Percentiles rank a stretch among this genome's conserved stretches.
phyloP scores from a whole-genome alignment of 2,888 invertebrate species.

The Laspeyria flexula region DNA sequence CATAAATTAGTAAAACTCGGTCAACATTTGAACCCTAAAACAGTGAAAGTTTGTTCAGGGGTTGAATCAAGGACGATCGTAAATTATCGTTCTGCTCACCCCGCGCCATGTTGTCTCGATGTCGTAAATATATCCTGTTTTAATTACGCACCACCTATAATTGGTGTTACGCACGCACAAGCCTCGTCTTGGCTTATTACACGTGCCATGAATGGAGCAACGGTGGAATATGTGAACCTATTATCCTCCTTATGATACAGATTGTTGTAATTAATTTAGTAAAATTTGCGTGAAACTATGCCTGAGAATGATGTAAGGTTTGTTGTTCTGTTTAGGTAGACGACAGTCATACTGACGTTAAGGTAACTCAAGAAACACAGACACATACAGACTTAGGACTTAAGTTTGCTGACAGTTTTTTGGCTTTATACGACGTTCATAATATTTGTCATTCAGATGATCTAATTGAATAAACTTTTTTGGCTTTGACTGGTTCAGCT shows the following conservation, averaged over 20 bases:
- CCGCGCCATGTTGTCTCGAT: slow-evolving; percentile 77
- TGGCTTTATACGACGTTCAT: too few species aligned
- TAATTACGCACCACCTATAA: slow-evolving; percentile 78
- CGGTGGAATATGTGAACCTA: slow-evolving; percentile 17
- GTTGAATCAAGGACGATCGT: slow-evolving; percentile 78
- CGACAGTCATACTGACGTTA: background rate
- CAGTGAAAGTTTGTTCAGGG: slow-evolving; percentile 57
- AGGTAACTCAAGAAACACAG: too few species aligned
- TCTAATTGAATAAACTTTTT: too few species aligned
- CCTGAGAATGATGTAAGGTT: background rate
- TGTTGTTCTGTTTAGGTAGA: background rate
- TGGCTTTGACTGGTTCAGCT: too few species aligned
- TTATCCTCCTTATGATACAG: slow-evolving; percentile 14
- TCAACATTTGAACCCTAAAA: slow-evolving; percentile 53
- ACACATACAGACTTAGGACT: too few species aligned
- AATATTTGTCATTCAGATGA: too few species aligned
- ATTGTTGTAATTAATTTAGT: slow-evolving; percentile 9
- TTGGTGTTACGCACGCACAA: slow-evolving; percentile 71
- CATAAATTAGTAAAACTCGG: slow-evolving; percentile 54
- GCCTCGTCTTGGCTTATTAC: slow-evolving; percentile 38
- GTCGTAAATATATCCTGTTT: slow-evolving; percentile 80
- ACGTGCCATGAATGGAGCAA: slow-evolving; percentile 32
- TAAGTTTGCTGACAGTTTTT: too few species aligned
- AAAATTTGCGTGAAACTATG: background rate
- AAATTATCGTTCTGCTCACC: slow-evolving; percentile 69